Evolutionary conservation across 1,140 invertebrate species (phyloP).

Genomic region (Caenorhabditis briggsae): DNA sequence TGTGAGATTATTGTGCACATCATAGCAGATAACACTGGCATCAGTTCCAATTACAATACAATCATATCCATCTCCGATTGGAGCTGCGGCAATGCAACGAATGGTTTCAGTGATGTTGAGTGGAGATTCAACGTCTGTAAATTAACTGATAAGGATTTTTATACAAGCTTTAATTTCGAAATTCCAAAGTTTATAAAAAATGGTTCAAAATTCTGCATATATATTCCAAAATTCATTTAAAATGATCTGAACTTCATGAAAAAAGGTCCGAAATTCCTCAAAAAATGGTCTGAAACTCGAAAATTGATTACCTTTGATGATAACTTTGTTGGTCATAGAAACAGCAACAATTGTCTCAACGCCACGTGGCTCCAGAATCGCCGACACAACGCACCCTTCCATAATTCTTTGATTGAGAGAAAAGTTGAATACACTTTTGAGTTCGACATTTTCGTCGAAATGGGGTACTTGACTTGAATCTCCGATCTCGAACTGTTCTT

Average conservation of each 20-base stretch:
- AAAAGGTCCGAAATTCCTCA: neutral
- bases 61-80: slow-evolving; percentile 48
- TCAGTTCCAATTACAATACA: slow-evolving; percentile 62
- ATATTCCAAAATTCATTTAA: no score
- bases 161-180: no score
- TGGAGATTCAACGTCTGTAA: slow-evolving; percentile 50
- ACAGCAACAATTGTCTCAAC: slow-evolving; percentile 46
- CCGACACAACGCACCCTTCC: slow-evolving; percentile 26
- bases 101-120: slow-evolving; percentile 60
- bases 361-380: slow-evolving; percentile 15
- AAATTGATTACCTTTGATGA: slow-evolving; percentile 30
- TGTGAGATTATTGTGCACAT: slow-evolving; percentile 59
- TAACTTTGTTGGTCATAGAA: slow-evolving; percentile 52
- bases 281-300: neutral
- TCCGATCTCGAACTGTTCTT: slow-evolving; percentile 22
- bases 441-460: slow-evolving; percentile 26
- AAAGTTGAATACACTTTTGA: neutral
- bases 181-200: no score
- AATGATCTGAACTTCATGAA: neutral
- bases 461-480: neutral
- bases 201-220: no score
- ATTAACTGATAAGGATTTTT: no score
- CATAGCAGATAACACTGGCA: slow-evolving; percentile 48
- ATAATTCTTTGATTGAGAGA: slow-evolving; percentile 33
- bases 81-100: slow-evolving; percentile 54